A percentile compares a stretch with the other conserved stretches of the same genome.
Conservation (phyloP, 2,888 invertebrate species). For the Isoperla grammatica region DNA sequence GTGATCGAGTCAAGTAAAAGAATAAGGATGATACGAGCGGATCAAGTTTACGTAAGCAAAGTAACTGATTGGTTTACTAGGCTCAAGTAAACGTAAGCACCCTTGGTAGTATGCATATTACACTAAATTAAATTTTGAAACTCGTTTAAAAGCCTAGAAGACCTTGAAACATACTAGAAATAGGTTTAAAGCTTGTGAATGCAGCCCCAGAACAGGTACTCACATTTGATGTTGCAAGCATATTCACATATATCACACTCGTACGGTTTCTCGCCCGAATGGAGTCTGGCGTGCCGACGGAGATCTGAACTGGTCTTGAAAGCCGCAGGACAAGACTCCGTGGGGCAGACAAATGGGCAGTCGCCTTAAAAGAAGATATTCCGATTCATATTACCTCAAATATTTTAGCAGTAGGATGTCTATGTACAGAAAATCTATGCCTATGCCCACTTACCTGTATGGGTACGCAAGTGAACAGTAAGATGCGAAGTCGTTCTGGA, state of each 20-base stretch:
- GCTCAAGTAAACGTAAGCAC: no score
- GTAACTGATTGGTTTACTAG: no score
- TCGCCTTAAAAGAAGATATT: conserved; percentile 34
- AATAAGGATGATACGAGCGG: no score
- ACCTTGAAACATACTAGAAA: no score
- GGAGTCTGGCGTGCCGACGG: conserved; percentile 42
- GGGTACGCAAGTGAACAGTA: conserved; percentile 45
- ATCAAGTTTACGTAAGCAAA: no score
- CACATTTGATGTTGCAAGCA: conserved; percentile 40
- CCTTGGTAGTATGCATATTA: no score
- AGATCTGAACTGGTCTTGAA: conserved; percentile 48
- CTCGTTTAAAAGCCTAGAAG: no score
- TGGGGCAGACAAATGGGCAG: conserved; percentile 39
- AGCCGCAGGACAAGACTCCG: conserved; percentile 41
- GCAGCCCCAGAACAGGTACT: conserved; percentile 18
- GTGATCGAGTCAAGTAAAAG: no score
- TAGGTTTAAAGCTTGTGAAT: no score
- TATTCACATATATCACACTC: conserved; percentile 40
- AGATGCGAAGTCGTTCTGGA: conserved; percentile 46
- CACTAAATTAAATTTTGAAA: no score
- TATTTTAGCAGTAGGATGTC: no score
- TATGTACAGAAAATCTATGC: not conserved
- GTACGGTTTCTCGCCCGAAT: conserved; percentile 39
- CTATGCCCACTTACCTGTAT: conserved; percentile 41
- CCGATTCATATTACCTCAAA: not conserved